These are phyloP conservation scores for Denticeps clupeoides DNA, from an alignment of 2,797 vertebrate genomes.

Conservation along the genomic window DNA sequence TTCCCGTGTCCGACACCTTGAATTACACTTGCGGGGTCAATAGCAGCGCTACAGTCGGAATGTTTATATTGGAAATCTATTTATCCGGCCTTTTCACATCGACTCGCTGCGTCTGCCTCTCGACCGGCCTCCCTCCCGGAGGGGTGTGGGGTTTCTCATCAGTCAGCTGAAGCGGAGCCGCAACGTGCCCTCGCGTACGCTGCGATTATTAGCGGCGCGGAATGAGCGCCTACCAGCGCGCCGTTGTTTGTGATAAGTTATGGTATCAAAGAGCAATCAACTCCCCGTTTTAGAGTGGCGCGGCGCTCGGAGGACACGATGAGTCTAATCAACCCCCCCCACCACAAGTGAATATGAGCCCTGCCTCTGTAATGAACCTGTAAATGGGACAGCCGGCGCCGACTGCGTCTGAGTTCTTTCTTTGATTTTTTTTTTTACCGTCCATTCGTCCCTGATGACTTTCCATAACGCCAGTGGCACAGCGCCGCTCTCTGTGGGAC, in stretches of 20 bases:
- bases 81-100: slow-evolving; percentile 40
- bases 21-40: slow-evolving; percentile 38
- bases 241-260: no score
- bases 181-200: background rate
- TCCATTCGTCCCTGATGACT: slow-evolving; percentile 22
- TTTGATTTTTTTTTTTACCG: slow-evolving; percentile 10
- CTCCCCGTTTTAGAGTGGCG: no score
- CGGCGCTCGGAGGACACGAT: slow-evolving; percentile 12
- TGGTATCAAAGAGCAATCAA: no score
- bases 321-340: slow-evolving; percentile 30
- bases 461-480: slow-evolving; percentile 9
- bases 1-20: slow-evolving; percentile 39
- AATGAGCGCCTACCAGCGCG: no score
- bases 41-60: slow-evolving; percentile 27
- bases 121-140: background rate
- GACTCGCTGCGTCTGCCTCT: slow-evolving; percentile 33
- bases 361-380: slow-evolving; percentile 32
- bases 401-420: slow-evolving; percentile 8
- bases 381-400: slow-evolving; percentile 26
- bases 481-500: slow-evolving; percentile 2
- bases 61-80: slow-evolving; percentile 45
- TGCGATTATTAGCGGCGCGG: no score
- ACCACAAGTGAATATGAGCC: slow-evolving; percentile 17
- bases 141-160: background rate
- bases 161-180: slow-evolving; percentile 15